Percentiles rank a stretch among this genome's conserved stretches.
Evolutionary conservation across 2,113 vertebrate species (phyloP).

Genomic region (Triplophysa tibetana): DNA sequence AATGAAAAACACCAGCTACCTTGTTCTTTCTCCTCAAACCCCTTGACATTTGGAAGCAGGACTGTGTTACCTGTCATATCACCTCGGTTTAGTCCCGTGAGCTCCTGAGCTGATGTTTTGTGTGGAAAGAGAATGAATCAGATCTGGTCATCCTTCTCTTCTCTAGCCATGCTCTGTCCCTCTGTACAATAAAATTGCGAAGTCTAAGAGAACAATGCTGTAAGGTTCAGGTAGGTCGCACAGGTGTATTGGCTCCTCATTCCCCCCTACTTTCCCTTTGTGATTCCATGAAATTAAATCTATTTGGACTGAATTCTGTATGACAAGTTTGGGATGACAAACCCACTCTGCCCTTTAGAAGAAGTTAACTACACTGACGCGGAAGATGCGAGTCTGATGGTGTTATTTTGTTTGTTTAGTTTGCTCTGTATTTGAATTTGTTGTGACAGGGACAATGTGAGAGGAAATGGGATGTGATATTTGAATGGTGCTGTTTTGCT

Average conservation of each 20-base stretch:
- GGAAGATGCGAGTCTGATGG: neutral
- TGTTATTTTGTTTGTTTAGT: neutral
- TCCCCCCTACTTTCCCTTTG: too few species aligned
- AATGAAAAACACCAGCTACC: neutral
- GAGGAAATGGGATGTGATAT: slow-evolving; percentile 15
- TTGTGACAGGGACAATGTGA: slow-evolving; percentile 13
- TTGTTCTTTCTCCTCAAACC: neutral
- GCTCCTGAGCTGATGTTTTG: neutral
- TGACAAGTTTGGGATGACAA: neutral
- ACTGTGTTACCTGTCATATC: neutral
- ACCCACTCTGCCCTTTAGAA: neutral
- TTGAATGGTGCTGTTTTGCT: slow-evolving; percentile 29
- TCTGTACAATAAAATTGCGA: neutral
- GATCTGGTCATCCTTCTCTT: slow-evolving; percentile 12
- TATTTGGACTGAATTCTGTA: neutral
- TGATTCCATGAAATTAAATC: too few species aligned
- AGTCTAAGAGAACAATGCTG: neutral
- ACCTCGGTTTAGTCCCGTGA: neutral
- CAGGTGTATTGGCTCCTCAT: too few species aligned
- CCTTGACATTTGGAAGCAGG: neutral
- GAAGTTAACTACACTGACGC: neutral
- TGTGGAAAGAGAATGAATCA: slow-evolving; percentile 13
- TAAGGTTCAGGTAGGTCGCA: neutral
- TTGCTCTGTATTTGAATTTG: slow-evolving; percentile 18
- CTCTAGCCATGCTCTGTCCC: neutral